Base-by-base conservation (phyloP, 2,888 invertebrate species). In the Drosophila neutralis region DNA sequence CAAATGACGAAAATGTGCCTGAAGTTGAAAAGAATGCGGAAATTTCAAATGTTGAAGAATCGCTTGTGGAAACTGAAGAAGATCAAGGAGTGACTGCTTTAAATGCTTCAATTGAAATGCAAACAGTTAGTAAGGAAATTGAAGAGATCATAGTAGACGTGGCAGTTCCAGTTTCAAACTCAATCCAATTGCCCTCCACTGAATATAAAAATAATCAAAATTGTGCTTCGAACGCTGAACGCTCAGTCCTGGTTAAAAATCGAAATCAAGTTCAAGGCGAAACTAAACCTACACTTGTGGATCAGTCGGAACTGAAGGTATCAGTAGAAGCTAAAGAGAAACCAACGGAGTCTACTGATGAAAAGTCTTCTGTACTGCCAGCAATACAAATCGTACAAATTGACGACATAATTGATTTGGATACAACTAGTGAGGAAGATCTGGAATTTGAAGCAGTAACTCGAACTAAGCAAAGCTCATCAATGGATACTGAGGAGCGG, bases 391-490 rank as follows among this genome's bases (percentile, higher is more conserved):
- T 24, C 1, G 29, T 35, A n/a, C 24, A 8, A 18, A 3, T 13
- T 27, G 33, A 51, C 8, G 21, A 29, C 15, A 11, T 21, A 8
- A 36, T 66, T 54, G 40, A 53, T 24, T 57, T 65, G 40, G 45
- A 72, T 48, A 8, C 24, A 49, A 60, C 21, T 36, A 52, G 29
- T 31, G 4, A 0, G 4, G 42, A n/a, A 42, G 29, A 49, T 13
- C 2, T n/a, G 7, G 36, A 56, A 57, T 36, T 27, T 21, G 36
- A 33, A 45, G 11, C 15, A 24, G 24, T 24, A 15, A 15, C 15
- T 8, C 45, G 27, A 15, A 45, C 2, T 18, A 27, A n/a, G 13
- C 21, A 63, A 63, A 53, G 33, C 24, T 48, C 48, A 27, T 10
- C 15, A 2, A 21, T 33, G 21, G 29, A 58, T 4, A 24, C 24